phyloP scores from a whole-genome alignment of 2,888 invertebrate genomes.

The Campoletis raptor region DNA sequence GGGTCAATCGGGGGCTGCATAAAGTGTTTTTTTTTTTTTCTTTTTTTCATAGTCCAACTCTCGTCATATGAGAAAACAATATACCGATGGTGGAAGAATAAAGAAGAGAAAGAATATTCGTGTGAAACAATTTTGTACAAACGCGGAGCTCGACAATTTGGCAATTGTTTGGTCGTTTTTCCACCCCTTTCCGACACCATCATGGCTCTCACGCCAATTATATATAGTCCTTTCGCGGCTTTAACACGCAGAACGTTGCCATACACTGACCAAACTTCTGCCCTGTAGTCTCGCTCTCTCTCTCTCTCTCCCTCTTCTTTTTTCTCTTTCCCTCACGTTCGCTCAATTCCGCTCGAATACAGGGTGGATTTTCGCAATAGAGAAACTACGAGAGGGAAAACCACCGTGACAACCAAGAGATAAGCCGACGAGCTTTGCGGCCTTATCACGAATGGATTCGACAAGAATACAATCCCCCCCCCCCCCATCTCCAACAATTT shows the following conservation, averaged over 20 bases:
- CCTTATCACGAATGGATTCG: conserved; percentile 52
- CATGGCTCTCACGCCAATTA: neutral
- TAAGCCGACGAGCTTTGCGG: conserved; percentile 65
- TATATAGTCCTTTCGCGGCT: conserved; percentile 4
- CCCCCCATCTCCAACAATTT: conserved; percentile 24
- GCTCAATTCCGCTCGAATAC: neutral
- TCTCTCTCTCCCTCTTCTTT: neutral
- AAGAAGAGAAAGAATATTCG: conserved; percentile 21
- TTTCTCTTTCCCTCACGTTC: neutral
- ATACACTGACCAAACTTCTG: conserved; percentile 46
- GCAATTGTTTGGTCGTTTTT: conserved; percentile 31
- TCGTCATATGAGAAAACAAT: conserved; percentile 21
- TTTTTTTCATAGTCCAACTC: conserved; percentile 39
- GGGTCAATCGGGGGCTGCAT: neutral
- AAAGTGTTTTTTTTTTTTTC: neutral
- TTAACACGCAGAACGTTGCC: conserved; percentile 30
- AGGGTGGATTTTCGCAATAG: conserved; percentile 35
- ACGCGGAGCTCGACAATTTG: conserved; percentile 5
- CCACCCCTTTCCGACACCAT: conserved; percentile 6
- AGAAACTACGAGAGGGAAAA: conserved; percentile 23
- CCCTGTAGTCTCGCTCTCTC: neutral
- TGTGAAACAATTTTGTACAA: conserved; percentile 1
- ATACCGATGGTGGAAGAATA: neutral
- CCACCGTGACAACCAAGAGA: conserved; percentile 41
- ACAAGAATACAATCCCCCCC: neutral